These are phyloP conservation scores for Phycodurus eques DNA, from an alignment of 2,113 vertebrate genomes.

Conservation along the genomic window DNA sequence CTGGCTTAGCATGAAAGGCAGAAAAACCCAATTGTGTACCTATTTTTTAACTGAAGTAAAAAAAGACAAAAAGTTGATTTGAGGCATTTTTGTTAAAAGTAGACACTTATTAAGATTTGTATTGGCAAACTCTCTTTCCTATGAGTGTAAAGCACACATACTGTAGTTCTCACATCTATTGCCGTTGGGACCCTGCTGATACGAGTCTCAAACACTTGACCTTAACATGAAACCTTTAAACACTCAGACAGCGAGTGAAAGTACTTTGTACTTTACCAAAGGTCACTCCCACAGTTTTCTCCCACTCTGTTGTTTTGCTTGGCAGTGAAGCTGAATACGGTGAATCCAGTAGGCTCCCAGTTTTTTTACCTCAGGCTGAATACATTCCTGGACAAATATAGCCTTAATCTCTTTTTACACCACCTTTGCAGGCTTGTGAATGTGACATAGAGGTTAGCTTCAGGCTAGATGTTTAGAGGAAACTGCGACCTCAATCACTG, in stretches of 20 bases:
- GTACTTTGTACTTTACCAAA: slow-evolving; percentile 59
- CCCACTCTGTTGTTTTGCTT: slow-evolving; percentile 47
- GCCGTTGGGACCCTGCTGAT: slow-evolving; percentile 44
- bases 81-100: no score
- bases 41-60: no score
- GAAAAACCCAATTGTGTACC: no score
- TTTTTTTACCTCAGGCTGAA: slow-evolving; percentile 43
- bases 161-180: not conserved
- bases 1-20: no score
- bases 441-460: not conserved
- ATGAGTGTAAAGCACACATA: not conserved
- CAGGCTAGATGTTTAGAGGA: slow-evolving; percentile 5
- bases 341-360: slow-evolving; percentile 41
- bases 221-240: slow-evolving; percentile 65
- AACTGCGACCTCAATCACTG: not conserved
- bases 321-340: slow-evolving; percentile 39
- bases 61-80: no score
- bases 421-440: slow-evolving; percentile 15
- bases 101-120: not conserved
- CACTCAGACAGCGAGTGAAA: slow-evolving; percentile 56
- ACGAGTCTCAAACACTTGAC: slow-evolving; percentile 58
- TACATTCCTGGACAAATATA: slow-evolving; percentile 53
- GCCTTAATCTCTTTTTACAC: slow-evolving; percentile 34
- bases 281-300: slow-evolving; percentile 64
- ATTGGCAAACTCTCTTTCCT: not conserved